Base-by-base conservation (phyloP, 2,888 invertebrate genomes). In the Mellilla xanthometata region DNA sequence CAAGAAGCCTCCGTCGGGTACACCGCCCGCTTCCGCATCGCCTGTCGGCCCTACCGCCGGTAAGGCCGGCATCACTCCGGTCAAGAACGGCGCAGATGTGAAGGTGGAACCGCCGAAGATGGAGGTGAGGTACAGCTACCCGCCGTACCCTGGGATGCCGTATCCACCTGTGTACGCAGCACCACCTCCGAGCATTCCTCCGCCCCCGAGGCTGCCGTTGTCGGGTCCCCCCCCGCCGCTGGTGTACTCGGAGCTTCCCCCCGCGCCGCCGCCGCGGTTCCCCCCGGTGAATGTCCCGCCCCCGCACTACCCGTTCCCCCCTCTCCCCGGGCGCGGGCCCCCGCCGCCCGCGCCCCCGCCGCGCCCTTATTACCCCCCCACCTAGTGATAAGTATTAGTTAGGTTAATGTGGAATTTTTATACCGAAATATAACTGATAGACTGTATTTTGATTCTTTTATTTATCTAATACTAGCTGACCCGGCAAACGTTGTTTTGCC, bases 11-110 rank as follows among this genome's bases (percentile, higher is more conserved):
- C 77, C 72, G 62, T 82, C 85, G 62, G 63, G 74, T 82, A 88
- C 90, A 73, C 88, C 89, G 79, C 90, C 90, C 54, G 76, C 80
- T 81, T 87, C 87, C 62, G 79, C 54, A 64, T 90, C 90, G 27
- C 89, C 90, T 73, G 75, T 80, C 76, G 77, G 83, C 74, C 68
- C 67, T 60, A 56, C 52, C 62, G 41, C 58, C 43, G 48, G 51
- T 68, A 79, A 75, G 46, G 60, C 75, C 2, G 47, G 55, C 9
- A 51, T 62, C 13, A 85, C 90, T 1, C 87, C 91, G 1, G 58
- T 89, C 53, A 84, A 87, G 67, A 84, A 90, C 52, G 84, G 86
- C 23, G 68, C 80, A 1, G 85, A 88, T 11, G 44, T 69, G 1
- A 80, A 82, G 44, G 52, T 68, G 2, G 84, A 84, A 26, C 74